Evolutionary conservation across 2,113 vertebrate genomes (phyloP).

Genomic region (Bubo scandiacus): DNA sequence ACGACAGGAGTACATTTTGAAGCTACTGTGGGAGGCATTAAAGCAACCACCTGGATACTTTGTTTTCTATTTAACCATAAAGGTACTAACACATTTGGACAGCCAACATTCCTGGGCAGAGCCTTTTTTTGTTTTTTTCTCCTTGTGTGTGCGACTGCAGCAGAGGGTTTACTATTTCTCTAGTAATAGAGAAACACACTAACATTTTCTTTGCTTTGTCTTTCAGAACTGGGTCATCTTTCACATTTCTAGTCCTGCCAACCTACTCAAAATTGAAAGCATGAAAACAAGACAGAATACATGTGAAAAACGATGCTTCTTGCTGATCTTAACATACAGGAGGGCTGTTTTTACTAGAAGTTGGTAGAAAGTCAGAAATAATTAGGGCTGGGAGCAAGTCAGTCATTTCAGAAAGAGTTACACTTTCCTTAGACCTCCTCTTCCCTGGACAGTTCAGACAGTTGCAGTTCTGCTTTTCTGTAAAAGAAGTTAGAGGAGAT

Average conservation of each 20-base stretch:
- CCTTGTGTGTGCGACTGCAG: neutral
- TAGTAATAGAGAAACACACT: neutral
- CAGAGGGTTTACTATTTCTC: neutral
- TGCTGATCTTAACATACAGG: neutral
- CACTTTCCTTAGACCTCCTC: neutral
- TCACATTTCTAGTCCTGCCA: neutral
- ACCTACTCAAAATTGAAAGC: neutral
- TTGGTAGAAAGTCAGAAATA: neutral
- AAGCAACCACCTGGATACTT: neutral
- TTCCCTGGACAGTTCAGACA: neutral
- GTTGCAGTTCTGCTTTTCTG: neutral
- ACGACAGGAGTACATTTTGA: neutral
- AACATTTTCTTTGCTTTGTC: neutral
- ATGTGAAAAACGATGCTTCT: neutral
- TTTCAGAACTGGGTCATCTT: neutral
- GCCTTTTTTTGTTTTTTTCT: neutral
- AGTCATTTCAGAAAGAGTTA: neutral
- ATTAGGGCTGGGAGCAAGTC: neutral
- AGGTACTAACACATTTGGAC: neutral
- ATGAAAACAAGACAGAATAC: neutral
- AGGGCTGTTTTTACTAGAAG: neutral
- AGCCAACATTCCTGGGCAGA: neutral
- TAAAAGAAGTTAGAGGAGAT: neutral
- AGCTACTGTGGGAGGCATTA: neutral
- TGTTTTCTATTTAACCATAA: neutral